These are phyloP conservation scores for Atherix ibis DNA, from an alignment of 2,888 invertebrate genomes.

Conservation along the genomic window DNA sequence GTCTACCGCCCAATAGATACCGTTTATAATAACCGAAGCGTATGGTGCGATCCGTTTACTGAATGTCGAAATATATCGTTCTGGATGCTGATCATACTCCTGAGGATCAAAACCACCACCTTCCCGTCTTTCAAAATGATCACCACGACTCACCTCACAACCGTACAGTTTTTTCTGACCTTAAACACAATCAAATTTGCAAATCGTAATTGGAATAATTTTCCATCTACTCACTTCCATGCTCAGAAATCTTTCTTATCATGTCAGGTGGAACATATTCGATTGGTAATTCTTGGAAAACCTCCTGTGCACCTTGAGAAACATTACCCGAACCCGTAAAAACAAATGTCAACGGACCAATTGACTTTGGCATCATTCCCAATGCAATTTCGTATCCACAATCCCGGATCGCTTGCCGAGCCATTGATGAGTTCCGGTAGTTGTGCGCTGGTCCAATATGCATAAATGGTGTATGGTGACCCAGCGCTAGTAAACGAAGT, in stretches of 20 bases:
- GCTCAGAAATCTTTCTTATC: conserved; percentile 87
- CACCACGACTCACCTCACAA: conserved; percentile 84
- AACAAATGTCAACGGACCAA: conserved; percentile 93
- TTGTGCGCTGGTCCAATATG: conserved; percentile 98
- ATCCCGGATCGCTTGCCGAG: conserved; percentile 90
- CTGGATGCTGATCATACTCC: conserved; percentile 85
- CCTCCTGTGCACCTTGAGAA: conserved; percentile 80
- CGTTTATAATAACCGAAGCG: conserved; percentile 91
- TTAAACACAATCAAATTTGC: conserved; percentile 22
- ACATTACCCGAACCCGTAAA: conserved; percentile 98
- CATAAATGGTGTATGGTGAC: conserved; percentile 99
- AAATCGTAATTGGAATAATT: not conserved
- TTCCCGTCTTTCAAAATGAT: conserved; percentile 84
- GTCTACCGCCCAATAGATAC: conserved; percentile 97
- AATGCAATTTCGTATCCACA: conserved; percentile 98
- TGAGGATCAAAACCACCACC: conserved; percentile 79
- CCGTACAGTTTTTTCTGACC: conserved; percentile 91
- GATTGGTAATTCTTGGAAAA: conserved; percentile 92
- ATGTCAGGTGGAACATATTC: conserved; percentile 95
- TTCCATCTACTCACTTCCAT: conserved; percentile 58
- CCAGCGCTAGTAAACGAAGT: conserved; percentile 72
- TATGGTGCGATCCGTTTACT: conserved; percentile 95
- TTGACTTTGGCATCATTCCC: conserved; percentile 90
- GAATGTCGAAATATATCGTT: conserved; percentile 88
- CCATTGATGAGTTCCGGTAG: conserved; percentile 95